Percentiles rank a stretch among this genome's conserved stretches.
Evolutionary conservation across 2,888 invertebrate genomes (phyloP).

Genomic region (Meliscaeva auricollis): DNA sequence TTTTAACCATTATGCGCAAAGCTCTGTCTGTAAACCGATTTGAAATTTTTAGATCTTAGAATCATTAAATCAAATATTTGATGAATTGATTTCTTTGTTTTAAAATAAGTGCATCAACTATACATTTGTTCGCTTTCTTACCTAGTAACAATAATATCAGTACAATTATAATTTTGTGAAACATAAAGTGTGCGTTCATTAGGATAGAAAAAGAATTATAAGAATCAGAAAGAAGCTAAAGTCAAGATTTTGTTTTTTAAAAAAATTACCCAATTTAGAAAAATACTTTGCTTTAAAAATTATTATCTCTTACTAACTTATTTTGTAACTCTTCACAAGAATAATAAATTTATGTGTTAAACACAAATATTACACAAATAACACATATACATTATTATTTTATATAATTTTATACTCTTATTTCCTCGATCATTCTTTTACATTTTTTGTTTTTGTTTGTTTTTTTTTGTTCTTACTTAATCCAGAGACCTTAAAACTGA

Average conservation of each 20-base stretch:
- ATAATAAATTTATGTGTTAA: constrained; percentile 52
- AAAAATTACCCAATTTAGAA: constrained; percentile 8
- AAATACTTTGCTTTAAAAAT: constrained; percentile 4
- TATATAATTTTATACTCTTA: constrained; percentile 15
- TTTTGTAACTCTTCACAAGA: constrained; percentile 48
- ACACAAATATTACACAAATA: constrained; percentile 64
- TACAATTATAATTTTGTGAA: too few species aligned
- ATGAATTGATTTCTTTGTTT: too few species aligned
- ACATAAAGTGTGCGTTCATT: too few species aligned
- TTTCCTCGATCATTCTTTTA: not conserved
- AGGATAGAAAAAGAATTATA: not conserved
- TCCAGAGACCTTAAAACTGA: constrained; percentile 81
- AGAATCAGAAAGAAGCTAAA: not conserved
- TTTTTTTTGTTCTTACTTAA: not conserved
- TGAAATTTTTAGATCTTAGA: too few species aligned
- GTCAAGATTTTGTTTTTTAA: not conserved
- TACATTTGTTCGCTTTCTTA: too few species aligned
- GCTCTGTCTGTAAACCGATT: too few species aligned
- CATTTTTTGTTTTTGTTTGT: too few species aligned
- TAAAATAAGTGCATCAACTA: too few species aligned
- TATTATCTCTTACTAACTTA: constrained; percentile 7
- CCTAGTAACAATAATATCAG: too few species aligned
- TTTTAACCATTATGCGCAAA: too few species aligned
- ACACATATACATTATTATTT: constrained; percentile 14
- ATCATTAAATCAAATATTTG: too few species aligned